Conservation (phyloP, 1,140 invertebrate species). For the Leucophenga varia region DNA sequence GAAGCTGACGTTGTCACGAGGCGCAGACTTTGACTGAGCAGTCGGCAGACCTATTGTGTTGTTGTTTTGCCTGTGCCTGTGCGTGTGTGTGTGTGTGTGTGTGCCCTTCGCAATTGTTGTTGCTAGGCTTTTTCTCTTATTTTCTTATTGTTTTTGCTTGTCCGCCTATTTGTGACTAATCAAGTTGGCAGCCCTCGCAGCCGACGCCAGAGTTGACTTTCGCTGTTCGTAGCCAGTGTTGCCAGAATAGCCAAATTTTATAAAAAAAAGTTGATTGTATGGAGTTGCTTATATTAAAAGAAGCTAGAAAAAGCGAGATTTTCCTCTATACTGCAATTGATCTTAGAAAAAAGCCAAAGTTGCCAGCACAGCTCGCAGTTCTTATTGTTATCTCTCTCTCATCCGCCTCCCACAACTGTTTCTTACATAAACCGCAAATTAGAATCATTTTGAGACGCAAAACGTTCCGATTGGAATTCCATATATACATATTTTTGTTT, state of each 20-base stretch:
- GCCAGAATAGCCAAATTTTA: no score
- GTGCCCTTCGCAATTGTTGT: conserved; percentile 19
- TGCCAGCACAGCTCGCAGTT: no score
- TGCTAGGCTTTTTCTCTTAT: neutral
- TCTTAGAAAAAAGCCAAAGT: no score
- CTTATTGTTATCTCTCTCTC: no score
- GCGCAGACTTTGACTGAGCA: conserved; percentile 26
- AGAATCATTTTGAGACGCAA: conserved; percentile 31
- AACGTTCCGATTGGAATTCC: conserved; percentile 19
- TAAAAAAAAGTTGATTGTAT: no score
- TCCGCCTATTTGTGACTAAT: conserved; percentile 27
- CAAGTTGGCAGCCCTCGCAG: conserved; percentile 25
- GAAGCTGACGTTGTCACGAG: conserved; percentile 28
- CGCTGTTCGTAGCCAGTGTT: conserved; percentile 13
- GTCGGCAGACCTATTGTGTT: conserved; percentile 20
- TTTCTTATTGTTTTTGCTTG: neutral
- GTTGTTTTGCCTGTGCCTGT: conserved; percentile 1
- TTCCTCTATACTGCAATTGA: no score
- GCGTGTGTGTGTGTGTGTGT: neutral
- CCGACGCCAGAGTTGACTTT: conserved; percentile 25
- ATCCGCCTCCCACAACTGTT: no score
- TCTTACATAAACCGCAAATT: no score
- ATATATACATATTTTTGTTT: conserved; percentile 23
- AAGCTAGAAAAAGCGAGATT: no score
- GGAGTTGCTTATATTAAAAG: no score